Base-by-base conservation (phyloP, 2,797 vertebrate species). In the Heteromormyrus szaboi region DNA sequence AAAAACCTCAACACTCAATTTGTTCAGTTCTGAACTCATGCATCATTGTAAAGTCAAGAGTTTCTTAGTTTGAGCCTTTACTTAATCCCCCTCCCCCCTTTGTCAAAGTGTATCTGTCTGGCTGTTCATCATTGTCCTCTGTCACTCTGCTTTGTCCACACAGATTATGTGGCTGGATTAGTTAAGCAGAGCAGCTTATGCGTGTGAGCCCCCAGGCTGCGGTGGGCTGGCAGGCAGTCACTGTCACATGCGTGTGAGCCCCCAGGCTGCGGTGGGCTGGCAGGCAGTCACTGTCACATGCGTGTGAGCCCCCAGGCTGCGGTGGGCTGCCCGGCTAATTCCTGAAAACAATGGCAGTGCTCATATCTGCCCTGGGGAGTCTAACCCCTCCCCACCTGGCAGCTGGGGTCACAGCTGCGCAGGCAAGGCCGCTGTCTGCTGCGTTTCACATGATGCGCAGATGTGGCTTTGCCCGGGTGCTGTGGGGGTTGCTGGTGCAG, bases 401-500 rank as follows among this genome's bases (percentile, higher is more conserved):
- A n/a, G 41, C 72, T n/a, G n/a, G 81, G 81, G 81, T 84, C 44
- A 84, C 19, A 50, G 46, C 51, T 91, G 90, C 90, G 7, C 81
- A 89, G 89, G 89, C 85, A 33, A 46, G 91, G 37, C 91, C 44
- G 2, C 92, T 92, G 93, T 95, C 95, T 95, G 95, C 92, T 96
- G 95, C 87, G 29, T 93, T 95, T 96, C 96, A 96, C 95, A 96
- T 96, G 95, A 96, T 95, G 11, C 94, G 48, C 92, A 90, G 90
- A 88, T 90, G 91, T 90, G 91, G 11, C 81, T 92, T n/a, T 48
- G 84, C 41, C 84, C 85, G 92, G 93, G 89, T 88, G 86, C 59
- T 79, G 72, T 41, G 37, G 72, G 37, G 6, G 17, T n/a, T 19
- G 65, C 12, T 6, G 65, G 11, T 68, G 92, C 92, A 89, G 86